Percentiles rank a stretch among this genome's conserved stretches.
These are phyloP conservation scores for Plutella xylostella DNA, from an alignment of 2,888 invertebrate genomes.

Conservation along the genomic window DNA sequence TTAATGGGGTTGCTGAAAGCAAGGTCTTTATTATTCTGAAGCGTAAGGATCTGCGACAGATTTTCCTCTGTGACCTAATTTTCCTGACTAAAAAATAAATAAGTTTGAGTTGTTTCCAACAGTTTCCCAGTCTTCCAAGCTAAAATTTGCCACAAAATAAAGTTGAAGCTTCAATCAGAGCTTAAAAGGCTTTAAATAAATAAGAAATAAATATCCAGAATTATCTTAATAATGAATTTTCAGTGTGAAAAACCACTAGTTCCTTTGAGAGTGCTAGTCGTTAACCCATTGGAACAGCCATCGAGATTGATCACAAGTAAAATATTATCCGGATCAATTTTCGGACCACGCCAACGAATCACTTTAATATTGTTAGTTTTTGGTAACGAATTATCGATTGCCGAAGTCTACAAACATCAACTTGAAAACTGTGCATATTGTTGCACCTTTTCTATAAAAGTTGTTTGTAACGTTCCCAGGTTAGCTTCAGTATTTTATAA, in stretches of 20 bases:
- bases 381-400: slow-evolving; percentile 33
- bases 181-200: too few relatives aligned
- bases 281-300: slow-evolving; percentile 38
- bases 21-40: too few relatives aligned
- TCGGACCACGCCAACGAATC: slow-evolving; percentile 37
- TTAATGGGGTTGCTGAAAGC: too few relatives aligned
- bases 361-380: slow-evolving; percentile 43
- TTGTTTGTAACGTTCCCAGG: slow-evolving; percentile 47
- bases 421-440: slow-evolving; percentile 37
- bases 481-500: slow-evolving; percentile 17
- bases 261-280: slow-evolving; percentile 40
- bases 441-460: slow-evolving; percentile 33
- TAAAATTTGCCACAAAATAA: too few relatives aligned
- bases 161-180: too few relatives aligned
- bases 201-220: too few relatives aligned
- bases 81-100: too few relatives aligned
- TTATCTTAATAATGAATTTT: slow-evolving; percentile 53
- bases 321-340: slow-evolving; percentile 42
- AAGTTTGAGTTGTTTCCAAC: too few relatives aligned
- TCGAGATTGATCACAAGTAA: slow-evolving; percentile 35
- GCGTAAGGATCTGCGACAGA: too few relatives aligned
- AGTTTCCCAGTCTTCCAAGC: too few relatives aligned
- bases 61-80: too few relatives aligned
- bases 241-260: slow-evolving; percentile 24
- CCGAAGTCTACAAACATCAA: slow-evolving; percentile 33